Evolutionary conservation across 2,888 invertebrate genomes (phyloP).

Genomic region (Imbricaverruca yamaguchii): DNA sequence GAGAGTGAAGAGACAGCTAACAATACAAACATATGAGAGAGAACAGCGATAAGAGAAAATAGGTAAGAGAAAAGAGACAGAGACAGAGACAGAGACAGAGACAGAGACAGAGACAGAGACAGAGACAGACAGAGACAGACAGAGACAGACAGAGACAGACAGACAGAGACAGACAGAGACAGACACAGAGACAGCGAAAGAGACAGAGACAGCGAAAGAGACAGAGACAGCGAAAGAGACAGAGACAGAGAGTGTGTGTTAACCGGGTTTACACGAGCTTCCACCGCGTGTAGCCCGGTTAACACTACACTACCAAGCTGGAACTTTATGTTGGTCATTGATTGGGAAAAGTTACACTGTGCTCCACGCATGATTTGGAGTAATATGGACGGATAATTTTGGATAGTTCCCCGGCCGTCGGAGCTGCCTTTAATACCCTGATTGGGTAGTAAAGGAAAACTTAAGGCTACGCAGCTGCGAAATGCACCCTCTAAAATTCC

Average conservation of each 20-base stretch:
- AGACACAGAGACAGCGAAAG: not conserved
- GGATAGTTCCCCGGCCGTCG: not conserved
- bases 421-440: conserved; percentile 3
- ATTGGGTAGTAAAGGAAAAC: conserved; percentile 14
- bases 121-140: not conserved
- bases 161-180: not conserved
- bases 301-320: too few relatives aligned
- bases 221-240: not conserved
- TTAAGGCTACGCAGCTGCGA: conserved; percentile 11
- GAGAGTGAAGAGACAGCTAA: too few relatives aligned
- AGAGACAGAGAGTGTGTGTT: not conserved
- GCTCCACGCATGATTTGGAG: not conserved
- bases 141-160: not conserved
- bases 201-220: not conserved
- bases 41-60: too few relatives aligned
- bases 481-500: not conserved
- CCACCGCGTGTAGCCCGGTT: too few relatives aligned
- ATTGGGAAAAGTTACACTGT: too few relatives aligned
- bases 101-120: not conserved
- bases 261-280: too few relatives aligned
- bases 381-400: not conserved
- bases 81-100: too few relatives aligned
- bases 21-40: too few relatives aligned
- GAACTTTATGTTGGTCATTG: too few relatives aligned
- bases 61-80: too few relatives aligned